phyloP scores from a whole-genome alignment of 2,888 invertebrate genomes.

The Parthenolecanium corni region DNA sequence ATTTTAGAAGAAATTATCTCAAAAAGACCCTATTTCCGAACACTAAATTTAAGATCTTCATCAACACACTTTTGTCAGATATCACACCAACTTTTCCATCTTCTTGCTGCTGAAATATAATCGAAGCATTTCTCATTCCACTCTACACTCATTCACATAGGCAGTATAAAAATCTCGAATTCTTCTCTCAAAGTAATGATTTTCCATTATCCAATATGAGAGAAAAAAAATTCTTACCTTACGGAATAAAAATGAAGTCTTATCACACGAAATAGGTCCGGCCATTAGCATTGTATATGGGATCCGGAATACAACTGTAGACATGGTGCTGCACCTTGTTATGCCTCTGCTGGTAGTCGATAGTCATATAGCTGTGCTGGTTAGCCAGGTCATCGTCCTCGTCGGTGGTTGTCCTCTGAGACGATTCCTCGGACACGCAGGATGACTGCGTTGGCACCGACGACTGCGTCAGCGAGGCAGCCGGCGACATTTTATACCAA shows the following conservation, averaged over 20 bases:
- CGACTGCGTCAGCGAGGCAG: conserved; percentile 33
- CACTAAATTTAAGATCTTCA: no score
- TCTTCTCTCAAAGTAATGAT: no score
- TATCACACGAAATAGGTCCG: conserved; percentile 36
- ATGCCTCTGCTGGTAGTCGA: conserved; percentile 40
- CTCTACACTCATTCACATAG: no score
- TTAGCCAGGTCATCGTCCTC: conserved; percentile 50
- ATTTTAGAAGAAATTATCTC: no score
- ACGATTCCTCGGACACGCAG: conserved; percentile 36
- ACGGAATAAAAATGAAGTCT: no score
- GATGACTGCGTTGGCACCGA: conserved; percentile 35
- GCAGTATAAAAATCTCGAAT: no score
- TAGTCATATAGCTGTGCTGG: conserved; percentile 58
- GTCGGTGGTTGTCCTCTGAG: conserved; percentile 46
- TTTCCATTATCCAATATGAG: neutral
- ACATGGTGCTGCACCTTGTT: conserved; percentile 34
- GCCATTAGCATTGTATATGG: conserved; percentile 34
- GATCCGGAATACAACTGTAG: conserved; percentile 36
- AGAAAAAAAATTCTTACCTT: neutral
- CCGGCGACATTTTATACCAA: conserved; percentile 49
- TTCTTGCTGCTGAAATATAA: no score
- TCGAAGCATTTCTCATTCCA: no score
- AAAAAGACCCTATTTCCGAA: no score
- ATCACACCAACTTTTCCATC: no score
- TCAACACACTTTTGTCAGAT: no score